Percentiles rank a stretch among this genome's conserved stretches.
These are phyloP conservation scores for Castor canadensis DNA, from an alignment of 2,113 vertebrate genomes.

Conservation along the genomic window DNA sequence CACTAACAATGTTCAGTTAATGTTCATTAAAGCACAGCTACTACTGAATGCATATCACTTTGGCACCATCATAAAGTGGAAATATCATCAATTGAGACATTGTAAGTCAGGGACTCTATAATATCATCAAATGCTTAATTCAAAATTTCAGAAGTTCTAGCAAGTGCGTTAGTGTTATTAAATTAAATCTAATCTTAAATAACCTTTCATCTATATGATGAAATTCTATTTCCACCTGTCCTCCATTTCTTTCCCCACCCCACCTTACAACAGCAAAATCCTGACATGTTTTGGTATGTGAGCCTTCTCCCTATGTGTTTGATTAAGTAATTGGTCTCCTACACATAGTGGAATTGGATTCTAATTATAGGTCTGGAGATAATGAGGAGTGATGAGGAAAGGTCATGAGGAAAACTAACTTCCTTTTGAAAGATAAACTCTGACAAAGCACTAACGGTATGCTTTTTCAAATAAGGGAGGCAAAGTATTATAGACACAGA, in stretches of 20 bases:
- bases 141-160: background rate
- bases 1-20: too few relatives aligned
- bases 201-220: background rate
- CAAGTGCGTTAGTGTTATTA: background rate
- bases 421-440: slow-evolving; percentile 61
- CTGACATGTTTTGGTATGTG: background rate
- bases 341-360: slow-evolving; percentile 46
- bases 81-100: background rate
- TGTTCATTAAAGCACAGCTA: background rate
- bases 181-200: background rate
- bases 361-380: slow-evolving; percentile 51
- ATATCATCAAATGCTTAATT: background rate
- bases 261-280: background rate
- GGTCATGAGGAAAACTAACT: slow-evolving; percentile 52
- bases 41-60: background rate
- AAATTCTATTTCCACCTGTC: background rate
- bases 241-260: background rate
- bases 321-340: slow-evolving; percentile 22
- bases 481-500: background rate
- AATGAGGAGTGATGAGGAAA: slow-evolving; percentile 51
- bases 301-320: background rate
- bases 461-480: background rate
- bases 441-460: slow-evolving; percentile 26
- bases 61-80: background rate
- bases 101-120: background rate